These are phyloP conservation scores for Miichthys miiuy DNA, from an alignment of 2,797 vertebrate genomes.

Conservation along the genomic window DNA sequence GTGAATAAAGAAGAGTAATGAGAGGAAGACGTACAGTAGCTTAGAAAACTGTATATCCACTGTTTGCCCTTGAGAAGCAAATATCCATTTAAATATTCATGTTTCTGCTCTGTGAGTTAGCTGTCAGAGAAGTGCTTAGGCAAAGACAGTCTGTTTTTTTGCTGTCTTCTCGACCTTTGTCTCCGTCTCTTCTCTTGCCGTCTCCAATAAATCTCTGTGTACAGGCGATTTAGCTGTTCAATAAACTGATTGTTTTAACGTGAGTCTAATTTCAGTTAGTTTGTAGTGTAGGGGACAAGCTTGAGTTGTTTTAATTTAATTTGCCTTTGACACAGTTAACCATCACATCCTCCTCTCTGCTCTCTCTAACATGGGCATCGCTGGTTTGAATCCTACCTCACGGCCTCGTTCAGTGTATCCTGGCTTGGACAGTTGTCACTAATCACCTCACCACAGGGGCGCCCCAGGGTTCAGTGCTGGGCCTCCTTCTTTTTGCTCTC, in stretches of 20 bases:
- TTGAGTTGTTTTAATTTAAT: too few relatives aligned
- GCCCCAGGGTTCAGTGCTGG: too few relatives aligned
- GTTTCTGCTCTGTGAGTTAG: slow-evolving; percentile 18
- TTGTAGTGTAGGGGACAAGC: background rate
- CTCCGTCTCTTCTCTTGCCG: background rate
- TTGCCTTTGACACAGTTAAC: too few relatives aligned
- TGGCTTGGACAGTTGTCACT: too few relatives aligned
- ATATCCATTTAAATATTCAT: slow-evolving; percentile 56
- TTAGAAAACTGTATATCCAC: slow-evolving; percentile 6
- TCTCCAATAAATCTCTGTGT: background rate
- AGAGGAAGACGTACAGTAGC: slow-evolving; percentile 4
- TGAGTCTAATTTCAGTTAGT: background rate
- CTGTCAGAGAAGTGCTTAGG: background rate
- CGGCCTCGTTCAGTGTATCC: too few relatives aligned
- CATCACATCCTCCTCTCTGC: too few relatives aligned
- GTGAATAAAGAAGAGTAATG: slow-evolving; percentile 46
- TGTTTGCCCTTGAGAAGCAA: slow-evolving; percentile 55
- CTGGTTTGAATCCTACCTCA: too few relatives aligned
- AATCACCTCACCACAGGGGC: too few relatives aligned
- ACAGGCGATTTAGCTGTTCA: background rate
- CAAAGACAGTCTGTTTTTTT: slow-evolving; percentile 9
- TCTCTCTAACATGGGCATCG: too few relatives aligned
- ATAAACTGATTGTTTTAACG: background rate
- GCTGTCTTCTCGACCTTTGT: background rate
- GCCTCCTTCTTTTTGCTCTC: too few relatives aligned